Evolutionary conservation across 1,140 invertebrate species (phyloP), one percentile per base, ranked within the genome.

Genomic region (Xylocopa sonorina): DNA sequence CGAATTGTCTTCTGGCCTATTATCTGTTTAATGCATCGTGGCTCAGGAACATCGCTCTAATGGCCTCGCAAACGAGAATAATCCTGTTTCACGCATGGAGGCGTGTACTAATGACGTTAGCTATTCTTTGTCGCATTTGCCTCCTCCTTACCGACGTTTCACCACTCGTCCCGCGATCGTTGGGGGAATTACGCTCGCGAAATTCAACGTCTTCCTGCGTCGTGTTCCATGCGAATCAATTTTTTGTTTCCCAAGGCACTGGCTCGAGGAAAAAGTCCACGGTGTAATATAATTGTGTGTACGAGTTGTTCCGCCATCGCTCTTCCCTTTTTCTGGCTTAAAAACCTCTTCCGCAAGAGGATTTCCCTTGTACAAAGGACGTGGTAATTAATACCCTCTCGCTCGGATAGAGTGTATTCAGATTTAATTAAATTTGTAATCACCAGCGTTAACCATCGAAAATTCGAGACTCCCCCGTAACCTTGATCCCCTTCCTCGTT

Each of bases 31-130:
- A 84, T 83, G 82, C 81, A 67, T 53, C 82, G 73, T 58, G 82
- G 71, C 72, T 43, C 63, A 64, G 71, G 71, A 80, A 75, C 79
- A 51, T 32, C 58, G 60, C 72, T 66, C 80, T 86, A 74, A 73
- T 84, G 74, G 67, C 50, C 83, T 84, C 77, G 71, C 78, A 81
- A 88, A 84, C 75, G 80, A 85, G 81, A 75, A 84, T 88, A 87
- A 88, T 88, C 86, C 80, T 48, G 74, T 88, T 88, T 88, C 75
- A 87, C 84, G 86, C 79, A 73, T 73, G 84, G 84, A 73, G 57
- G 60, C 50, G 74, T 41, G 63, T 67, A 50, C 71, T 88, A 88
- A 87, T 84, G 82, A 87, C 79, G 77, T 71, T 57, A 48, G 58
- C 69, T 53, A 57, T 68, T 68, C 78, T 69, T 85, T 69, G 83